Evolutionary conservation across 64 coral and sea anemone species (phyloP).

Genomic region (Montipora foliosa): DNA sequence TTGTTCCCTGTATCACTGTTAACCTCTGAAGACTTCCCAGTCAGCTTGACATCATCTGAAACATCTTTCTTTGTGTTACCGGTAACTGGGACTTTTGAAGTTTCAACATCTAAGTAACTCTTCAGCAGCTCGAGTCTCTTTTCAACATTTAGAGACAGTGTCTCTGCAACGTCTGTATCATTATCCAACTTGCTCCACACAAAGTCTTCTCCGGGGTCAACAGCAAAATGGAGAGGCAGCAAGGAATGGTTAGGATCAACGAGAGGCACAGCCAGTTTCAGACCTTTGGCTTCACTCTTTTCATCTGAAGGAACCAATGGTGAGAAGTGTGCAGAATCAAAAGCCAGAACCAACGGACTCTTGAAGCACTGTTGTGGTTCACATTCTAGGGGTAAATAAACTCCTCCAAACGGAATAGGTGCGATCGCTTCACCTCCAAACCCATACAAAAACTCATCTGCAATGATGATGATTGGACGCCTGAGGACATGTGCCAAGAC

Average conservation of each 20-base stretch:
- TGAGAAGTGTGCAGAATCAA: constrained; percentile 94
- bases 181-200: constrained; percentile 76
- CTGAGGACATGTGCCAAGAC: constrained; percentile 93
- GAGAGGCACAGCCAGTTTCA: constrained; percentile 76
- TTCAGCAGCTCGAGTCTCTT: constrained; percentile 67
- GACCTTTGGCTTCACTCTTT: constrained; percentile 27
- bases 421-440: constrained; percentile 94
- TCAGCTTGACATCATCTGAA: constrained; percentile 11
- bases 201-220: constrained; percentile 80
- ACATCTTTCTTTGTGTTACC: constrained; percentile 53
- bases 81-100: constrained; percentile 52
- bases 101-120: constrained; percentile 84
- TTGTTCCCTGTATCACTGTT: neutral
- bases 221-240: constrained; percentile 82
- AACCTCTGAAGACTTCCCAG: constrained; percentile 47
- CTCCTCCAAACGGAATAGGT: constrained; percentile 97
- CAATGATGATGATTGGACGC: constrained; percentile 89
- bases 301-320: constrained; percentile 80
- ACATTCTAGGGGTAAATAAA: constrained; percentile 93
- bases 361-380: constrained; percentile 71
- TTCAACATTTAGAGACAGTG: constrained; percentile 62
- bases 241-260: constrained; percentile 80
- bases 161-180: constrained; percentile 21
- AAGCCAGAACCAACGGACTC: constrained; percentile 83
- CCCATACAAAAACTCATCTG: constrained; percentile 83